Conservation (phyloP, 2,797 vertebrate species). For the Arctocebus calabarensis region DNA sequence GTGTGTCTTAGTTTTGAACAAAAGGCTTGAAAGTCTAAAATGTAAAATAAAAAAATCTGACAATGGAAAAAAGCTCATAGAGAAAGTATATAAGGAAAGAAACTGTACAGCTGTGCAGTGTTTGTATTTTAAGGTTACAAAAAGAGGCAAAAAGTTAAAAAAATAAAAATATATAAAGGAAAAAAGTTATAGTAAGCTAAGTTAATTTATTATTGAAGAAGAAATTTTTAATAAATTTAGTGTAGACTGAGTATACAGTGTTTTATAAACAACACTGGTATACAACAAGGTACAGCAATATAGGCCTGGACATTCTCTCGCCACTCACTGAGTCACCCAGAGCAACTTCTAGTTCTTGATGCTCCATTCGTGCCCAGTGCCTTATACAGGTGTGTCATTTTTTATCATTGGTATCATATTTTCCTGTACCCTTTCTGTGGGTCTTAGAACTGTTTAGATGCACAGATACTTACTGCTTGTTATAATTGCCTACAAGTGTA, state of each 20-base stretch:
- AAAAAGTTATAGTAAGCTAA: too few relatives aligned
- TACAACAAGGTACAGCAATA: too few relatives aligned
- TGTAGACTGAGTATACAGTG: too few relatives aligned
- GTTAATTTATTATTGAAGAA: too few relatives aligned
- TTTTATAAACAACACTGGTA: too few relatives aligned
- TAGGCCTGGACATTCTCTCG: too few relatives aligned
- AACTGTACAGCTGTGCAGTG: neutral
- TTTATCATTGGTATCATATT: neutral
- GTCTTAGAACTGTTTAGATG: neutral
- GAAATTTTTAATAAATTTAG: too few relatives aligned
- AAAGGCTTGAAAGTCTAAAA: neutral
- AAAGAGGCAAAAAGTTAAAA: neutral
- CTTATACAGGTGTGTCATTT: neutral
- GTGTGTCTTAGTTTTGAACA: neutral
- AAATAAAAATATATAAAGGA: too few relatives aligned
- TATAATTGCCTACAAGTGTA: neutral
- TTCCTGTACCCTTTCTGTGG: neutral
- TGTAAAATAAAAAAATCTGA: neutral
- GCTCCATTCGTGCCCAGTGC: neutral
- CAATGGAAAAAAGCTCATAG: neutral
- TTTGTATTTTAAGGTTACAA: neutral
- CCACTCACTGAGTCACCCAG: too few relatives aligned
- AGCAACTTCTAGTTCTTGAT: neutral
- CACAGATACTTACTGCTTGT: neutral
- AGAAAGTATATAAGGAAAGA: neutral